Conservation (phyloP, 2,113 vertebrate genomes). For the Triplophysa tibetana region DNA sequence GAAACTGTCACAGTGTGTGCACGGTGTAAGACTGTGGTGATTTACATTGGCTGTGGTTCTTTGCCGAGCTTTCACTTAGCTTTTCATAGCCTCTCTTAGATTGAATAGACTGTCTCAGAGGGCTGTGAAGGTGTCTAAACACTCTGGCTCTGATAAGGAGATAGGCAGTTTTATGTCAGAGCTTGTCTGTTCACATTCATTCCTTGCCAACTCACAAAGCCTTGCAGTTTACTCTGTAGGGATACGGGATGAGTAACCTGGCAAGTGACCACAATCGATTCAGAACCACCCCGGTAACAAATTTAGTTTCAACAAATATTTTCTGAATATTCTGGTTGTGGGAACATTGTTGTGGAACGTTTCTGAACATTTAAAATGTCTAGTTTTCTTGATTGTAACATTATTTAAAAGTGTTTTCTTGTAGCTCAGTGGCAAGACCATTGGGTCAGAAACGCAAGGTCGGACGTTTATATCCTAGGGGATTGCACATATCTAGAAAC, state of each 20-base stretch:
- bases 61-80: conserved; percentile 33
- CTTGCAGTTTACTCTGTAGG: conserved; percentile 16
- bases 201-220: conserved; percentile 7
- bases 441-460: too few species aligned
- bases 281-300: neutral
- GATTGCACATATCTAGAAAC: too few species aligned
- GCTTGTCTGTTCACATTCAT: conserved; percentile 43
- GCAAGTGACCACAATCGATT: neutral
- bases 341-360: too few species aligned
- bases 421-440: too few species aligned
- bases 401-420: too few species aligned
- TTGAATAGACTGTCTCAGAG: conserved; percentile 51
- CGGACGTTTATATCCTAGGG: too few species aligned
- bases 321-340: too few species aligned
- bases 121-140: conserved; percentile 39
- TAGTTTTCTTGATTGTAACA: too few species aligned
- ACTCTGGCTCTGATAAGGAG: conserved; percentile 54
- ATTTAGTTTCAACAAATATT: too few species aligned
- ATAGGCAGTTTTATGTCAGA: conserved; percentile 49
- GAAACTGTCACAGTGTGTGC: conserved; percentile 32
- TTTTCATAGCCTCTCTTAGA: conserved; percentile 36
- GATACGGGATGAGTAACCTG: neutral
- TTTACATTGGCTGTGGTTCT: conserved; percentile 35
- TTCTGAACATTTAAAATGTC: too few species aligned
- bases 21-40: conserved; percentile 35